Evolutionary conservation across 1,140 invertebrate species (phyloP).

Genomic region (Zaprionus davidi): DNA sequence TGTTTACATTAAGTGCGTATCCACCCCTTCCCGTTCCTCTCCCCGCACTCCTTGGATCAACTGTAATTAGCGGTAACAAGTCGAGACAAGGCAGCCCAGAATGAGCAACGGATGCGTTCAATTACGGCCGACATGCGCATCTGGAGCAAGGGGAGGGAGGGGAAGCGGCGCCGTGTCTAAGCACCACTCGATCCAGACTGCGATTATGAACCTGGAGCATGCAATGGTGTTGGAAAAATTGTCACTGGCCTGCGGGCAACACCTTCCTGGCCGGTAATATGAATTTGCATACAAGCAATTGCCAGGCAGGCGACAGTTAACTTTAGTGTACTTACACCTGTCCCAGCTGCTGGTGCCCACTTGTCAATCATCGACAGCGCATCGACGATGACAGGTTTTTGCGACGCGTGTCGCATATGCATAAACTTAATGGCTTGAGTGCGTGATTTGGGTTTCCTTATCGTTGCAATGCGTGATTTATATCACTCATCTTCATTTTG

Average conservation of each 20-base stretch:
- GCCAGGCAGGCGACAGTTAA: slow-evolving; percentile 14
- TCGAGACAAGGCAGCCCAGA: slow-evolving; percentile 39
- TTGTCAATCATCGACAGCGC: slow-evolving; percentile 31
- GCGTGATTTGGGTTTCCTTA: slow-evolving; percentile 65
- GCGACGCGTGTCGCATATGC: slow-evolving; percentile 50
- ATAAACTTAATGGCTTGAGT: slow-evolving; percentile 51
- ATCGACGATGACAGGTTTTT: slow-evolving; percentile 37
- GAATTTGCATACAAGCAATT: slow-evolving; percentile 48
- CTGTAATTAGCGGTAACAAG: slow-evolving; percentile 76
- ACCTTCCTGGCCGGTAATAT: slow-evolving; percentile 40
- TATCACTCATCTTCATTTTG: slow-evolving; percentile 33
- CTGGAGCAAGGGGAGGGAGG: not conserved
- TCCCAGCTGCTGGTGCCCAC: not conserved
- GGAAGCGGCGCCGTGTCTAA: slow-evolving; percentile 31
- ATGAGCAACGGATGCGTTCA: slow-evolving; percentile 66
- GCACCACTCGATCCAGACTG: slow-evolving; percentile 9
- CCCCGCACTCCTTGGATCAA: slow-evolving; percentile 42
- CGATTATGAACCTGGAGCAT: slow-evolving; percentile 2
- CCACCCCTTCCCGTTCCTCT: not conserved
- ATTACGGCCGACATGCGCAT: slow-evolving; percentile 48
- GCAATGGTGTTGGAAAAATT: slow-evolving; percentile 70
- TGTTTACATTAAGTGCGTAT: slow-evolving; percentile 67
- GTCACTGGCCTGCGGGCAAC: slow-evolving; percentile 58
- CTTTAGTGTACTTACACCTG: slow-evolving; percentile 6
- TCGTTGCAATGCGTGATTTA: slow-evolving; percentile 49